Percentiles rank a stretch among this genome's conserved stretches.
These are phyloP conservation scores for Ceuthmochares aereus DNA, from an alignment of 2,113 vertebrate genomes.

Conservation along the genomic window DNA sequence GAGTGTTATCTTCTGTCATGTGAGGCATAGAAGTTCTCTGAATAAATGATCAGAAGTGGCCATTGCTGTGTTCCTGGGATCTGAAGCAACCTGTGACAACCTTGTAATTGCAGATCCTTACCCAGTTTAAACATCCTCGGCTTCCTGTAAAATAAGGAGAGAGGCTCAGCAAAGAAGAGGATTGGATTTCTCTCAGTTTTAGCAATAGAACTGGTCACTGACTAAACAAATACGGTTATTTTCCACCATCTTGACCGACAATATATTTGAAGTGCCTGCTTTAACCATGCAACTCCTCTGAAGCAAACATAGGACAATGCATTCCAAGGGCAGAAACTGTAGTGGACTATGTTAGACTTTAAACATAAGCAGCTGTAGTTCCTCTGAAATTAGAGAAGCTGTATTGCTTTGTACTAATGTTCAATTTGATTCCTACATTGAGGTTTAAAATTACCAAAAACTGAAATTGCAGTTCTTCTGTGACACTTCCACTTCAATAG, in stretches of 20 bases:
- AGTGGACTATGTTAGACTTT: not conserved
- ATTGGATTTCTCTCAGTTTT: not conserved
- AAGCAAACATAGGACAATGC: not conserved
- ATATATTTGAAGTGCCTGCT: not conserved
- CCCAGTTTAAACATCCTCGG: not conserved
- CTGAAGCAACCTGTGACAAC: not conserved
- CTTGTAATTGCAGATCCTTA: not conserved
- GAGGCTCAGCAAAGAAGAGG: not conserved
- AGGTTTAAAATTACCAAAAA: not conserved
- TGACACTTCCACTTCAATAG: not conserved
- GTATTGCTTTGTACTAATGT: not conserved
- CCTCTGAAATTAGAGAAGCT: not conserved
- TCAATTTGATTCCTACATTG: not conserved
- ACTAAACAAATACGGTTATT: not conserved
- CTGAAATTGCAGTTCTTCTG: not conserved
- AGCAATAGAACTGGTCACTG: no score
- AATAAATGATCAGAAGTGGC: not conserved
- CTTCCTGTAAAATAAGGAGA: not conserved
- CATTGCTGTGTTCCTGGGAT: not conserved
- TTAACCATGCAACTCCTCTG: not conserved
- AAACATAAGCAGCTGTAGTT: not conserved
- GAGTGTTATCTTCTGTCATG: not conserved
- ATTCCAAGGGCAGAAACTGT: not conserved
- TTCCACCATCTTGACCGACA: not conserved
- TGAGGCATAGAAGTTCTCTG: not conserved